These are phyloP conservation scores for Geotrupes spiniger DNA, from an alignment of 2,888 invertebrate genomes.

Conservation along the genomic window DNA sequence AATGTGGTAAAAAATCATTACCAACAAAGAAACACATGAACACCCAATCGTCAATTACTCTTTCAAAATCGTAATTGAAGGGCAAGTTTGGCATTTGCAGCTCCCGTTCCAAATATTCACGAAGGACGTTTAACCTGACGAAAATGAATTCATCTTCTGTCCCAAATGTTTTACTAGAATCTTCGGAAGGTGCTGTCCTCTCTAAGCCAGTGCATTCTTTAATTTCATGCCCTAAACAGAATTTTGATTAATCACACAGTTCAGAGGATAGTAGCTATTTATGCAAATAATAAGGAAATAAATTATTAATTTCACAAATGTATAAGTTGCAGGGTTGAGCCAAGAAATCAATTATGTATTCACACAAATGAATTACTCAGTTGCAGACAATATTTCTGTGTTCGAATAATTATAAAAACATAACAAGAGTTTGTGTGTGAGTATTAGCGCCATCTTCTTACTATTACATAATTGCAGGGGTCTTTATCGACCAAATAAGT, in stretches of 20 bases:
- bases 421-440: too few relatives aligned
- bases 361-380: too few relatives aligned
- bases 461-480: too few relatives aligned
- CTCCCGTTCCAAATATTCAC: conserved; percentile 91
- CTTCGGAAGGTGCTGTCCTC: conserved; percentile 51
- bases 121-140: conserved; percentile 85
- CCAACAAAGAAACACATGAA: conserved; percentile 99
- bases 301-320: conserved; percentile 6
- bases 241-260: too few relatives aligned
- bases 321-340: too few relatives aligned
- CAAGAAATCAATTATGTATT: too few relatives aligned
- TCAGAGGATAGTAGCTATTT: too few relatives aligned
- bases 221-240: conserved; percentile 79
- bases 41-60: conserved; percentile 97
- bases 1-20: conserved; percentile 97
- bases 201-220: conserved; percentile 83
- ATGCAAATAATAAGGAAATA: conserved; percentile 7
- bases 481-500: too few relatives aligned
- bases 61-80: conserved; percentile 91
- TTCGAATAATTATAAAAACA: too few relatives aligned
- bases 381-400: too few relatives aligned
- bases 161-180: conserved; percentile 58
- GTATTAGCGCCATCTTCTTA: too few relatives aligned
- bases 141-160: conserved; percentile 87
- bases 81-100: conserved; percentile 89